Conservation (phyloP, 1,140 invertebrate species). For the Argopecten irradians region DNA sequence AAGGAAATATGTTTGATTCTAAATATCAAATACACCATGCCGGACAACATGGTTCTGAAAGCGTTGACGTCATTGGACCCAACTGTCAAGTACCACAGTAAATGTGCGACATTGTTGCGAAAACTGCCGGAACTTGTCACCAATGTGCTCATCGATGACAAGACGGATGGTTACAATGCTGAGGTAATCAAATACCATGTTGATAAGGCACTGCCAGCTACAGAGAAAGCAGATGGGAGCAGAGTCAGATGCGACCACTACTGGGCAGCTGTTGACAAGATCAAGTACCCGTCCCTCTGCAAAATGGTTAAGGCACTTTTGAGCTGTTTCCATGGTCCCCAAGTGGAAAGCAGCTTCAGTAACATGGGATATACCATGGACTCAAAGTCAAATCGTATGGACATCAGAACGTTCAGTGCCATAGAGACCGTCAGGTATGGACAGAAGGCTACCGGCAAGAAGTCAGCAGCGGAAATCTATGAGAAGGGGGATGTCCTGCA, state of each 20-base stretch:
- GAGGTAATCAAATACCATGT: not conserved
- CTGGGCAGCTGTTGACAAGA: constrained; percentile 30
- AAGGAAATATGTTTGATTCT: constrained; percentile 57
- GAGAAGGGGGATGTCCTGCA: constrained; percentile 34
- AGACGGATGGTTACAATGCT: not conserved
- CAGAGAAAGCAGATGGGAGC: no score
- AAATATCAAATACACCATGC: constrained; percentile 53
- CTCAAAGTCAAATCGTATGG: not conserved
- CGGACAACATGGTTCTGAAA: constrained; percentile 43
- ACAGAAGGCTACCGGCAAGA: not conserved
- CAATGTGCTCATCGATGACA: constrained; percentile 23
- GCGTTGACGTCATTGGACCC: constrained; percentile 25
- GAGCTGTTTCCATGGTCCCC: constrained; percentile 44
- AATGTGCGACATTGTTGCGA: not conserved
- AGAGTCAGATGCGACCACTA: constrained; percentile 32
- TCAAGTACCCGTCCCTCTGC: constrained; percentile 18
- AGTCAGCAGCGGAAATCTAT: constrained; percentile 18
- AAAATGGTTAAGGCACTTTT: constrained; percentile 32
- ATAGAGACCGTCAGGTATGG: constrained; percentile 37
- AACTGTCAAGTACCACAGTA: constrained; percentile 21
- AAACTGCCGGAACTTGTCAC: not conserved
- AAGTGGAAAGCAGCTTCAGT: constrained; percentile 47
- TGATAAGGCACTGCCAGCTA: not conserved
- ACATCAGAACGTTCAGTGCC: constrained; percentile 26
- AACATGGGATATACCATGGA: constrained; percentile 39